These are phyloP conservation scores for Agapostemon virescens DNA, from an alignment of 2,888 invertebrate genomes.

Conservation along the genomic window DNA sequence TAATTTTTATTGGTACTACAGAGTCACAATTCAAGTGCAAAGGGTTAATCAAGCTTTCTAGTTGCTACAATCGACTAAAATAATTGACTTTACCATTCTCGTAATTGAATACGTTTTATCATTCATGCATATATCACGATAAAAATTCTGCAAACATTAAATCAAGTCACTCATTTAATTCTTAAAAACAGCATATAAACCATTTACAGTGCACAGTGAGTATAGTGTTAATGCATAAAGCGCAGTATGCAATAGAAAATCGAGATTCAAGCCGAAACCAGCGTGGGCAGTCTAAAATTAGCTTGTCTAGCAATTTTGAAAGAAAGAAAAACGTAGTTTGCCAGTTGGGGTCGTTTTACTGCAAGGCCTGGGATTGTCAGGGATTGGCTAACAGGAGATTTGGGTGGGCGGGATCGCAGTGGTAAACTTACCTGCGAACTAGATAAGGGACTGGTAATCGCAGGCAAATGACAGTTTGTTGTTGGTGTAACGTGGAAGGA, in stretches of 20 bases:
- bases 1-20: no score
- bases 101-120: no score
- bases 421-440: constrained; percentile 8
- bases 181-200: no score
- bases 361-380: not conserved
- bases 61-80: no score
- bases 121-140: no score
- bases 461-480: constrained; percentile 7
- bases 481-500: not conserved
- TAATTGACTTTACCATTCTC: no score
- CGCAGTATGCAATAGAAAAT: not conserved
- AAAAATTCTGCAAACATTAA: no score
- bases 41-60: no score
- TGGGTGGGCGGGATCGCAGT: not conserved
- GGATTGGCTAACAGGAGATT: not conserved
- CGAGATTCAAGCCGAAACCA: not conserved
- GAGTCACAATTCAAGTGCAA: no score
- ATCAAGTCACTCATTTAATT: no score
- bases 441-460: constrained; percentile 16
- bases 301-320: not conserved
- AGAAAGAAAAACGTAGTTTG: not conserved
- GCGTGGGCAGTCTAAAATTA: not conserved
- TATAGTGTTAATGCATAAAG: not conserved
- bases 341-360: not conserved
- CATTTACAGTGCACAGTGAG: no score